A percentile compares a stretch with the other conserved stretches of the same genome.
Conservation (phyloP, 2,888 invertebrate species). For the Drosophila tanythrix region DNA sequence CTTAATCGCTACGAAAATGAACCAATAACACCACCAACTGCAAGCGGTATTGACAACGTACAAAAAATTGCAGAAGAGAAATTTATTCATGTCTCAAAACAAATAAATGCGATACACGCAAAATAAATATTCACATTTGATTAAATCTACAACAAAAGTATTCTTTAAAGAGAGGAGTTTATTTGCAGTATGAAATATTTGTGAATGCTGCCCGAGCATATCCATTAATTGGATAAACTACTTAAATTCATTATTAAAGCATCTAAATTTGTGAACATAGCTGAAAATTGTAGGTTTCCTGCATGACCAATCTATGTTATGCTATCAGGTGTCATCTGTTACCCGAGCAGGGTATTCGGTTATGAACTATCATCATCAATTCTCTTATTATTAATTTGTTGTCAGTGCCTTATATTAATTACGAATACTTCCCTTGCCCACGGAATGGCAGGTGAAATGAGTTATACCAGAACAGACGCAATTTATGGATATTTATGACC, state of each 20-base stretch:
- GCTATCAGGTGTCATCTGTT: conserved; percentile 20
- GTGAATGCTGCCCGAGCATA: not conserved
- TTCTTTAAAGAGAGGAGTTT: not conserved
- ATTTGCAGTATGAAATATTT: not conserved
- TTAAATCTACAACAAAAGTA: not conserved
- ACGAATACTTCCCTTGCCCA: conserved; percentile 33
- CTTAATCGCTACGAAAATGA: not conserved
- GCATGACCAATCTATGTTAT: not conserved
- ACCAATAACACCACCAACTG: not conserved
- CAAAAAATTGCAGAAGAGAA: not conserved
- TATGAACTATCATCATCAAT: conserved; percentile 54
- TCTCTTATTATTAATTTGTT: conserved; percentile 63
- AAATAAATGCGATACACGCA: not conserved
- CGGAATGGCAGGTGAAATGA: conserved; percentile 72
- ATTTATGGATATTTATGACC: conserved; percentile 75
- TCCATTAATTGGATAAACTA: not conserved
- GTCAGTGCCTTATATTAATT: conserved; percentile 68
- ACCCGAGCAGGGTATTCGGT: conserved; percentile 26
- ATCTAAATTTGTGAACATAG: not conserved
- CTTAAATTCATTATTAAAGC: not conserved
- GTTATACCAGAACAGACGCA: conserved; percentile 57
- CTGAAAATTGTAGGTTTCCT: not conserved
- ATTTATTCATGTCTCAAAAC: not conserved
- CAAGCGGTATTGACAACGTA: not conserved
- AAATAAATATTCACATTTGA: not conserved